These are phyloP conservation scores for Porites lutea DNA, from an alignment of 64 coral and sea anemone genomes.

Conservation along the genomic window DNA sequence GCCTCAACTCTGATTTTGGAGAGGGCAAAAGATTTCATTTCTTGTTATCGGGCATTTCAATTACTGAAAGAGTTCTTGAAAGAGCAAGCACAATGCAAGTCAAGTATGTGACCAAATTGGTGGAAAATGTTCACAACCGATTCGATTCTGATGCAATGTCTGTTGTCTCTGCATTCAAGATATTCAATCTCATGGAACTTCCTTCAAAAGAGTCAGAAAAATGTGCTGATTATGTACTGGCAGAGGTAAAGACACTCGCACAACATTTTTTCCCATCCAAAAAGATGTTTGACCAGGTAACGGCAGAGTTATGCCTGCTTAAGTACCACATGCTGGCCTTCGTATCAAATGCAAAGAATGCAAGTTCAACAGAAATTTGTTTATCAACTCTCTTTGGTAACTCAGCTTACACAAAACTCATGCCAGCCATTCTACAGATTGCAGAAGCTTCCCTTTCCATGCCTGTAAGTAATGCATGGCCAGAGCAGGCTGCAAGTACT, in stretches of 20 bases:
- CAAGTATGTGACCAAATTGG: slow-evolving; percentile 52
- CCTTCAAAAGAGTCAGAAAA: slow-evolving; percentile 38
- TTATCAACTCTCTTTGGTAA: slow-evolving; percentile 28
- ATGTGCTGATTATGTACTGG: slow-evolving; percentile 50
- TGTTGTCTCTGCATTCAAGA: slow-evolving; percentile 57
- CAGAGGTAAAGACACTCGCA: slow-evolving; percentile 37
- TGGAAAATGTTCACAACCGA: slow-evolving; percentile 50
- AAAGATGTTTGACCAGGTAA: slow-evolving; percentile 23
- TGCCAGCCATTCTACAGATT: slow-evolving; percentile 34
- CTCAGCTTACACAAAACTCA: slow-evolving; percentile 36
- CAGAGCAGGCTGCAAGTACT: slow-evolving; percentile 31
- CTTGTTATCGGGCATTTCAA: slow-evolving; percentile 9
- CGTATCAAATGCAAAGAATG: slow-evolving; percentile 20
- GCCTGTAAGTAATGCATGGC: slow-evolving; percentile 55
- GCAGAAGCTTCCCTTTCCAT: slow-evolving; percentile 37
- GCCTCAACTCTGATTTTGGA: slow-evolving; percentile 17
- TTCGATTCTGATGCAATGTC: slow-evolving; percentile 47
- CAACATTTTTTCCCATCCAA: slow-evolving; percentile 22
- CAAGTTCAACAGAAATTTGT: slow-evolving; percentile 47
- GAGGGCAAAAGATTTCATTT: slow-evolving; percentile 11
- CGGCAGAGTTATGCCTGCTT: slow-evolving; percentile 22
- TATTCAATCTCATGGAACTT: slow-evolving; percentile 42
- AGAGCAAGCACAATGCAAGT: slow-evolving; percentile 24
- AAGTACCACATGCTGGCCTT: slow-evolving; percentile 40
- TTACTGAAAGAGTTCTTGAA: slow-evolving; percentile 28